Evolutionary conservation across 2,888 invertebrate species (phyloP), one percentile per base, ranked within the genome.

Genomic region (Trilocha varians): DNA sequence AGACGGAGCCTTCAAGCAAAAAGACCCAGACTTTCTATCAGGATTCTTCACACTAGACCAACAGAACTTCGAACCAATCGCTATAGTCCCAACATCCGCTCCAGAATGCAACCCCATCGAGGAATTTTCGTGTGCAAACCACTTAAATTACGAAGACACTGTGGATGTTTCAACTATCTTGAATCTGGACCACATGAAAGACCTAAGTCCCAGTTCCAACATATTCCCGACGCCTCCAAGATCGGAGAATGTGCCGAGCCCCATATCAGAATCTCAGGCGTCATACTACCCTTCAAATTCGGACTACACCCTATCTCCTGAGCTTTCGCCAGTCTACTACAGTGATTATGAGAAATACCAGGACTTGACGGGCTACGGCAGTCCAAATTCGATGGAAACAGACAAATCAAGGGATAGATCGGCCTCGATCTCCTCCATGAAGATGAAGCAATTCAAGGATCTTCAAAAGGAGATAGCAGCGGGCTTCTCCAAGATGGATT

Each of bases 381-480:
- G 46, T 6, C 48, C 57, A 3, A 52, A 49, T 5, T 56, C 55
- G 14, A 56, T 52, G 2, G 45, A 34, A 17, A 53, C 44, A 32
- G 59, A 63, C 3, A 57, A 58, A 25, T 62, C 61, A 40, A 43
- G 55, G 13, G 60, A 64, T 14, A 52, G 69, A 1, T 57, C 57
- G 0, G 35, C 47, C 1, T 66, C 71, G 0, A 42, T 55, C 0
- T 59, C 62, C 0, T 62, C 69, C 0, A 65, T 73, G 68, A 70
- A 71, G 0, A 65, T 73, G 70, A 73, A 80, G 41, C 71, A 76
- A 25, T 82, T 71, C 38, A 83, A 83, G 11, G 82, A 83, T 43
- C 37, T 75, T 43, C 82, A 80, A 49, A 83, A 76, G 46, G 77
- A 78, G 41, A 62, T 83, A 2, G 55, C 64, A 0, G 52, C 53